phyloP scores from a whole-genome alignment of 2,113 vertebrate genomes.

The Syrrhaptes paradoxus region DNA sequence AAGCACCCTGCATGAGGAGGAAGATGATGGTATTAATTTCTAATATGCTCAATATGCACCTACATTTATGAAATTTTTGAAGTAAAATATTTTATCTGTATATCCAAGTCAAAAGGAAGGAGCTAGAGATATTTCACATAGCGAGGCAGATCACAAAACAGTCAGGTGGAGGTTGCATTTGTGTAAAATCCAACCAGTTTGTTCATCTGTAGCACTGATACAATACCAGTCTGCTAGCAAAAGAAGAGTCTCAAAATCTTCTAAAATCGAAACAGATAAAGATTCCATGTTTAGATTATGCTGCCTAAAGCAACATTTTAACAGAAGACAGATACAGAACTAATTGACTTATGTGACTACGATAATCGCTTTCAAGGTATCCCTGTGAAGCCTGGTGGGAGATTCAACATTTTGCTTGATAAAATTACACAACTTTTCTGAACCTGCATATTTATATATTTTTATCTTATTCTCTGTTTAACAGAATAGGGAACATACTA shows the following conservation, averaged over 20 bases:
- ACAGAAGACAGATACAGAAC: background rate
- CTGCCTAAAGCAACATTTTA: background rate
- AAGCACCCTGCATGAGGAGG: background rate
- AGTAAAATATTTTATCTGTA: background rate
- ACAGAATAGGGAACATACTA: background rate
- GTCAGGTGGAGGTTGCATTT: rapidly evolving
- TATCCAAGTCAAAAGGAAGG: background rate
- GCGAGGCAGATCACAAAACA: background rate
- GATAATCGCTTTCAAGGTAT: background rate
- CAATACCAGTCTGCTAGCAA: background rate
- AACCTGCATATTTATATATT: background rate
- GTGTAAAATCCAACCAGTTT: background rate
- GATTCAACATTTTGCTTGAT: background rate
- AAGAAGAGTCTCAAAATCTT: background rate
- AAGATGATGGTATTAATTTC: rapidly evolving
- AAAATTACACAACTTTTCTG: background rate
- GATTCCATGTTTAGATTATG: background rate
- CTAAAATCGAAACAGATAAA: background rate
- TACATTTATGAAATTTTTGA: background rate
- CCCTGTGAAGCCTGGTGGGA: background rate
- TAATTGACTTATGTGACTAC: background rate
- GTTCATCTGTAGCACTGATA: background rate
- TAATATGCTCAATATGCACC: background rate
- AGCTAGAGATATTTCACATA: background rate
- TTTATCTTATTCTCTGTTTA: background rate